Conservation (phyloP, 2,888 invertebrate species). For the Willowsia nigromaculata region DNA sequence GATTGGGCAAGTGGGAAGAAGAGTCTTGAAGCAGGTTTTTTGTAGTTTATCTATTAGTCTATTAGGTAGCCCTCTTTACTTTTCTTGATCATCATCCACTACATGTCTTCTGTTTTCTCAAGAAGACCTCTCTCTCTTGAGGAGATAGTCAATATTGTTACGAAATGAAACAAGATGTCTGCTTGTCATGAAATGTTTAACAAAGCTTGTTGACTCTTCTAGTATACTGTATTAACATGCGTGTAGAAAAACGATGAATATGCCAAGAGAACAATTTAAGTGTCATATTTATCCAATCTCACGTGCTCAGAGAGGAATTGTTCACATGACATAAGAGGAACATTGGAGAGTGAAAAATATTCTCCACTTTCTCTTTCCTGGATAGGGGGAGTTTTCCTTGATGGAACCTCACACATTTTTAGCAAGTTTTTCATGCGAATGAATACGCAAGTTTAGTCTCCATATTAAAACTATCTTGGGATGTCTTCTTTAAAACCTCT, state of each 20-base stretch:
- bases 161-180: neutral
- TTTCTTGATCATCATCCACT: neutral
- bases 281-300: neutral
- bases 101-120: neutral
- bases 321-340: neutral
- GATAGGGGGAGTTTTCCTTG: no score
- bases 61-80: no score
- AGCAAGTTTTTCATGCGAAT: no score
- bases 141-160: neutral
- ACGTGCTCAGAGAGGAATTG: neutral
- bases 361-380: neutral
- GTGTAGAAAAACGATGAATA: neutral
- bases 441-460: neutral
- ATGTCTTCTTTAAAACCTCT: neutral
- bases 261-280: constrained; percentile 1
- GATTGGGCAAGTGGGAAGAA: no score
- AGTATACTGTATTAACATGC: neutral
- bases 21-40: no score
- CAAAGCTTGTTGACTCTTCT: constrained; percentile 35
- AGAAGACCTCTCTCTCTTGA: no score
- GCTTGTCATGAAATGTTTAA: constrained; percentile 21
- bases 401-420: no score
- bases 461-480: neutral
- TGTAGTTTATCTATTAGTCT: no score
- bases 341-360: neutral